Evolutionary conservation across 2,113 vertebrate species (phyloP).

Genomic region (Spermophilus dauricus): DNA sequence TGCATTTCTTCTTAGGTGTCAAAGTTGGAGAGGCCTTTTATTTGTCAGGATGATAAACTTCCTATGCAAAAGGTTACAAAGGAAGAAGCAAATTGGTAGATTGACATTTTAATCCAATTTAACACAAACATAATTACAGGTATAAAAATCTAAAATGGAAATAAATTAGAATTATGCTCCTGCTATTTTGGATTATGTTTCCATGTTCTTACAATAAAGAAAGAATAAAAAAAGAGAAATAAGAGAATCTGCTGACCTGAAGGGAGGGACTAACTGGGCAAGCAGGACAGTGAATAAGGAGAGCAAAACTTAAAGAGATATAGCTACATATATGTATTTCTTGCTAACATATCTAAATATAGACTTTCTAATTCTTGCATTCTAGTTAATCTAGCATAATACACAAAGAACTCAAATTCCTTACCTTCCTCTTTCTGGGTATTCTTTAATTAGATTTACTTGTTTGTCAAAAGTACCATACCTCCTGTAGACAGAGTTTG

Average conservation of each 20-base stretch:
- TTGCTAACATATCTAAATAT: neutral
- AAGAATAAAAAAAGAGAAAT: neutral
- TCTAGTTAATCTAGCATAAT: neutral
- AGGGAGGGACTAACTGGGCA: neutral
- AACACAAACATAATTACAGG: constrained; percentile 77
- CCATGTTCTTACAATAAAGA: neutral
- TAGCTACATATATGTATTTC: neutral
- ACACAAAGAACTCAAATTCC: neutral
- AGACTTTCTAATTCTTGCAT: neutral
- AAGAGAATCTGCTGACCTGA: neutral
- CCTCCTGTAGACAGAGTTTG: neutral
- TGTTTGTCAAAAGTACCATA: constrained; percentile 32
- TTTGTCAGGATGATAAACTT: constrained; percentile 80
- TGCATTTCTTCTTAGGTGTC: constrained; percentile 12
- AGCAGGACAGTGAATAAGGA: neutral
- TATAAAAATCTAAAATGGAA: constrained; percentile 83
- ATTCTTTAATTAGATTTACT: constrained; percentile 47
- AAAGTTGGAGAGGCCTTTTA: constrained; percentile 64
- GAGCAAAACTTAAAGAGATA: neutral
- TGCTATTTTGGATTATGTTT: constrained; percentile 56
- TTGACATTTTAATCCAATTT: constrained; percentile 84
- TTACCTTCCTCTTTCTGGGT: neutral
- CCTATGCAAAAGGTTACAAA: constrained; percentile 76
- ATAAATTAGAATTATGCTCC: constrained; percentile 79
- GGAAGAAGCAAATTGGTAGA: constrained; percentile 70